Evolutionary conservation across 2,113 vertebrate genomes (phyloP).

Genomic region (Callipepla californica): DNA sequence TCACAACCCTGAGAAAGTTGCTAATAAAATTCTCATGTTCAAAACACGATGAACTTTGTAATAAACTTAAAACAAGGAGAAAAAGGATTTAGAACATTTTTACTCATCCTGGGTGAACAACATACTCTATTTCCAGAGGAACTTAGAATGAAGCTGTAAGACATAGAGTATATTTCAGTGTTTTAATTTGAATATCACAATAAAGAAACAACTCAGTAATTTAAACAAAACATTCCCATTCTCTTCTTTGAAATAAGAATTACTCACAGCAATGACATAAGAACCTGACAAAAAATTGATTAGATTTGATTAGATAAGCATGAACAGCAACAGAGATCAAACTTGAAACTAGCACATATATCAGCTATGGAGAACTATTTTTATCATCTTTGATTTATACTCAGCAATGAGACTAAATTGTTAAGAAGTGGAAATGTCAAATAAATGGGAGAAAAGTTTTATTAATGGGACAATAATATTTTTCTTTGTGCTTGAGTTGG

Average conservation of each 20-base stretch:
- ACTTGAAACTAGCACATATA: constrained; percentile 34
- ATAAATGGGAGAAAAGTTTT: constrained; percentile 59
- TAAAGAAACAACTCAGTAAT: neutral
- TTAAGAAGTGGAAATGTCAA: constrained; percentile 47
- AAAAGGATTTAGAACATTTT: constrained; percentile 1
- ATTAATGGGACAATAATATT: constrained; percentile 61
- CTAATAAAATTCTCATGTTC: neutral
- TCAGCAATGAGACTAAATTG: neutral
- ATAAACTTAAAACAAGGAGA: neutral
- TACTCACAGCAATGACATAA: neutral
- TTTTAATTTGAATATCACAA: constrained; percentile 45
- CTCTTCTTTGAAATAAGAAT: constrained; percentile 14
- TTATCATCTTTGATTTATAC: constrained; percentile 65
- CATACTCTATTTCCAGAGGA: neutral
- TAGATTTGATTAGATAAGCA: constrained; percentile 71
- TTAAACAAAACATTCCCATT: neutral
- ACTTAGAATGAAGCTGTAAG: constrained; percentile 7
- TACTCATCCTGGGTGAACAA: neutral
- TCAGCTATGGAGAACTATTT: constrained; percentile 47
- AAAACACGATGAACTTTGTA: neutral
- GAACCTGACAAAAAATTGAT: constrained; percentile 52
- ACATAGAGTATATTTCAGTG: neutral
- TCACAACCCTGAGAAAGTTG: neutral
- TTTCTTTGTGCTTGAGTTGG: constrained; percentile 50
- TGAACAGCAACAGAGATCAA: constrained; percentile 60